Evolutionary conservation across 2,797 vertebrate species (phyloP).

Genomic region (Atherinosoma microstoma): DNA sequence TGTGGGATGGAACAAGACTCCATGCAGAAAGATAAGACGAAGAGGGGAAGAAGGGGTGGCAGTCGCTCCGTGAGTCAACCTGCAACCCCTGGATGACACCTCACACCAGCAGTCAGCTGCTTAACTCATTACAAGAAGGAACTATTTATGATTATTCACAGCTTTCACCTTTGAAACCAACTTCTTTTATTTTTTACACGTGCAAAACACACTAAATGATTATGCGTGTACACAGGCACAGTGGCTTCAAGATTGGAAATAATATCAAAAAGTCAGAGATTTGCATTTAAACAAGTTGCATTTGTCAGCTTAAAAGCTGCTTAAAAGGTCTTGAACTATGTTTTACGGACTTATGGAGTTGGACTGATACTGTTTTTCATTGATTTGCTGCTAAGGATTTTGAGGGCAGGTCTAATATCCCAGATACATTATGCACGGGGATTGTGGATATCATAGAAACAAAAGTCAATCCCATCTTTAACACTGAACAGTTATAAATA

Average conservation of each 20-base stretch:
- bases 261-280: not conserved
- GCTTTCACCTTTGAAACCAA: not conserved
- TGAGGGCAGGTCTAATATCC: no score
- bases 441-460: no score
- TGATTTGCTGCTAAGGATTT: no score
- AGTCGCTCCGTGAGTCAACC: conserved; percentile 33
- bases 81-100: conserved; percentile 63
- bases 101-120: conserved; percentile 58
- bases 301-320: no score
- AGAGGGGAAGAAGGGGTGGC: conserved; percentile 39
- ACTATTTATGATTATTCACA: conserved; percentile 6
- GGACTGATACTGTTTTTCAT: no score
- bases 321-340: no score
- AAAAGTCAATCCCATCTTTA: no score
- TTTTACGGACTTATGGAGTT: no score
- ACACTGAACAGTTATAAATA: no score
- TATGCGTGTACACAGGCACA: not conserved
- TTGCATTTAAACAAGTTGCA: no score
- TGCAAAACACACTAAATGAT: not conserved
- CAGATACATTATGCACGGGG: no score
- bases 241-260: not conserved
- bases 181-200: not conserved
- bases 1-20: conserved; percentile 80
- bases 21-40: conserved; percentile 68
- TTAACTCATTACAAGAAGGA: conserved; percentile 15